Percentiles rank a stretch among this genome's conserved stretches.
phyloP scores from a whole-genome alignment of 2,888 invertebrate species.

The Rhagonycha lutea region DNA sequence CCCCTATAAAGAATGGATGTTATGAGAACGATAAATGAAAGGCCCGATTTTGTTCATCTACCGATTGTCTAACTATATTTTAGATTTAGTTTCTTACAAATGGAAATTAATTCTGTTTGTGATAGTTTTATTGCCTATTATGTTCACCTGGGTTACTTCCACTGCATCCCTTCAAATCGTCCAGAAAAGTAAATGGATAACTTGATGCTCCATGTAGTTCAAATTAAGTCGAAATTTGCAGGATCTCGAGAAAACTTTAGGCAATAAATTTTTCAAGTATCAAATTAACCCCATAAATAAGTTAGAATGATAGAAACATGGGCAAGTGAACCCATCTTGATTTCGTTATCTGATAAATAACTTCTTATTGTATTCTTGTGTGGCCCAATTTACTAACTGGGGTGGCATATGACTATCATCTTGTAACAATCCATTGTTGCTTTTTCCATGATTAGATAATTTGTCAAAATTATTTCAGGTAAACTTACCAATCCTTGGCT shows the following conservation, averaged over 20 bases:
- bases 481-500: conserved; percentile 8
- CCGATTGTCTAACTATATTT: neutral
- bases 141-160: conserved; percentile 13
- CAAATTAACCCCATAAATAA: conserved; percentile 28
- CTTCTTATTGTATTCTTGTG: conserved; percentile 40
- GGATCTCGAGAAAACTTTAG: neutral
- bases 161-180: conserved; percentile 6
- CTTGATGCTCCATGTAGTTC: conserved; percentile 17
- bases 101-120: conserved; percentile 16
- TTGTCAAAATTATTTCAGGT: conserved; percentile 12
- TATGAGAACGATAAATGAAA: conserved; percentile 35
- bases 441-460: conserved; percentile 17
- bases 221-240: conserved; percentile 5
- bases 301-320: conserved; percentile 35
- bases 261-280: conserved; percentile 17
- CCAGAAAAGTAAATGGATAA: conserved; percentile 13
- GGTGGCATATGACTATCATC: conserved; percentile 19
- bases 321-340: conserved; percentile 32
- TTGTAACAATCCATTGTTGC: conserved; percentile 13
- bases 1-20: conserved; percentile 26
- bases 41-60: neutral
- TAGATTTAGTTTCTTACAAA: neutral
- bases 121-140: conserved; percentile 19
- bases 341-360: conserved; percentile 41
- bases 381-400: conserved; percentile 39